Evolutionary conservation across 2,888 invertebrate species (phyloP).

Genomic region (Heliconius erato): DNA sequence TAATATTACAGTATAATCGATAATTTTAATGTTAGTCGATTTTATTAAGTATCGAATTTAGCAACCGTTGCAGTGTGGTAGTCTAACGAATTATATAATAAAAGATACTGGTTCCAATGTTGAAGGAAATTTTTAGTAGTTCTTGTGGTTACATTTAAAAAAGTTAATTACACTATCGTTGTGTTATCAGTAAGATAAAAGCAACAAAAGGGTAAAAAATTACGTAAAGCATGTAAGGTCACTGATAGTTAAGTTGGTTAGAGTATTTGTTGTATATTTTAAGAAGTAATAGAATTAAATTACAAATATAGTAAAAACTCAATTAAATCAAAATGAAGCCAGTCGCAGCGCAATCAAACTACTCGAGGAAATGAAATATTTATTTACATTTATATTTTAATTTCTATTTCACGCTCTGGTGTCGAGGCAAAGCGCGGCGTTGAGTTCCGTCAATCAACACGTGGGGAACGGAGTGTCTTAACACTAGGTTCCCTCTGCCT

Average conservation of each 20-base stretch:
- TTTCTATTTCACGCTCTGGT: too few relatives aligned
- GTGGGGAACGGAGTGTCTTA: too few relatives aligned
- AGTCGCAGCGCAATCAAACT: too few relatives aligned
- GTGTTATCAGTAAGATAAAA: neutral
- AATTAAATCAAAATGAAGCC: too few relatives aligned
- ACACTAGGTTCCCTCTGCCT: too few relatives aligned
- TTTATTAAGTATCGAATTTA: constrained; percentile 20
- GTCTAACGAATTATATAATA: neutral
- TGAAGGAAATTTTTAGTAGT: neutral
- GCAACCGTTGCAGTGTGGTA: neutral
- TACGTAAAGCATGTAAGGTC: neutral
- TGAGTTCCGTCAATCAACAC: too few relatives aligned
- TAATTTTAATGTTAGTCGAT: constrained; percentile 42
- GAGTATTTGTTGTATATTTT: neutral
- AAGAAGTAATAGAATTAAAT: neutral
- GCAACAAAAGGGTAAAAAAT: neutral
- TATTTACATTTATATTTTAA: too few relatives aligned
- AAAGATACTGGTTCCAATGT: neutral
- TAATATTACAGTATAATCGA: constrained; percentile 41
- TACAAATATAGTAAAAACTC: too few relatives aligned
- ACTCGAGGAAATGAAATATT: too few relatives aligned
- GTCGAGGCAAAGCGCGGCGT: too few relatives aligned
- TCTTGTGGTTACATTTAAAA: neutral
- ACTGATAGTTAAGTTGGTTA: neutral
- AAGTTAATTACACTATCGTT: neutral